Conservation (phyloP, 2,888 invertebrate species). For the Zaprionus obscuricornis region DNA sequence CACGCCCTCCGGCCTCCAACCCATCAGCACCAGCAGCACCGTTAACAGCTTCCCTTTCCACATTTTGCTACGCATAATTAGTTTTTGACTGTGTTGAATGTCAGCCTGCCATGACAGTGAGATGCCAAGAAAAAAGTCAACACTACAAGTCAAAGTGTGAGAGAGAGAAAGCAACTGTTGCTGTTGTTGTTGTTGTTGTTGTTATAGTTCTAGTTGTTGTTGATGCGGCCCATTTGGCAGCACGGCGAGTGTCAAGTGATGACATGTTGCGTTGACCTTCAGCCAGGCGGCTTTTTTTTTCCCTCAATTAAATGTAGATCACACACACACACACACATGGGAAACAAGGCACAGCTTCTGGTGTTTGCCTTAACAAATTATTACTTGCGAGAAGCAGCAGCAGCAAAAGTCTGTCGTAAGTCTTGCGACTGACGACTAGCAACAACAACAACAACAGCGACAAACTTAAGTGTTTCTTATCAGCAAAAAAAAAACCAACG, state of each 20-base stretch:
- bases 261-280: conserved; percentile 64
- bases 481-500: conserved; percentile 17
- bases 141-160: too few relatives aligned
- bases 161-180: conserved; percentile 4
- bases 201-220: conserved; percentile 20
- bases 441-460: neutral
- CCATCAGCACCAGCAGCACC: too few relatives aligned
- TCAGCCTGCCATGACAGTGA: conserved; percentile 26
- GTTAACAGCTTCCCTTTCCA: conserved; percentile 6
- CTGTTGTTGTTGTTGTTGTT: conserved; percentile 3
- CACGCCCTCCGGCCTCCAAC: too few relatives aligned
- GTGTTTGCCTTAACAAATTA: conserved; percentile 13
- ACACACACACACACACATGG: conserved; percentile 1
- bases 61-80: conserved; percentile 65
- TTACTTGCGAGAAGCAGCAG: conserved; percentile 27
- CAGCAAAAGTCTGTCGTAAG: conserved; percentile 33
- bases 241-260: conserved; percentile 43
- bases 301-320: conserved; percentile 54
- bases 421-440: conserved; percentile 3
- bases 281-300: conserved; percentile 31
- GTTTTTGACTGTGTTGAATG: conserved; percentile 49
- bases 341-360: neutral
- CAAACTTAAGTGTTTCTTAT: conserved; percentile 39
- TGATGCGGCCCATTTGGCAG: conserved; percentile 52
- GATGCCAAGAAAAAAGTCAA: conserved; percentile 4